phyloP scores from a whole-genome alignment of 2,888 invertebrate genomes.

The Artemia sp. region DNA sequence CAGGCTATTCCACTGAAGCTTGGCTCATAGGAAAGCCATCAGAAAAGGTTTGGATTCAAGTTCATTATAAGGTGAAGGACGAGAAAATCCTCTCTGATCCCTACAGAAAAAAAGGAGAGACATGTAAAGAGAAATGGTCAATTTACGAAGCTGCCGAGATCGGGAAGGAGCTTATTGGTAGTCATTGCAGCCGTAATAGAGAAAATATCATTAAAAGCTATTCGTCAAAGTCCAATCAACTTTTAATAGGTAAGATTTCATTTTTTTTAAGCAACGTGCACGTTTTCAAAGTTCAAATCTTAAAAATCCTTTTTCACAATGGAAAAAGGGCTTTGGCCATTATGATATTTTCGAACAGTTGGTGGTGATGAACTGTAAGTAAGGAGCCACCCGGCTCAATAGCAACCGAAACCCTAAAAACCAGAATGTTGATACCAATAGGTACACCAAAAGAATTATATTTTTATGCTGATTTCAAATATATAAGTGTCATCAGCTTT shows the following conservation, averaged over 20 bases:
- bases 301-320: too few relatives aligned
- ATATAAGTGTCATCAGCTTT: too few relatives aligned
- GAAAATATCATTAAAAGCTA: not conserved
- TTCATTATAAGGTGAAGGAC: not conserved
- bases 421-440: too few relatives aligned
- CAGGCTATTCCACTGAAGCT: not conserved
- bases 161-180: slow-evolving; percentile 6
- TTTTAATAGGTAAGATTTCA: not conserved
- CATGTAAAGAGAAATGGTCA: slow-evolving; percentile 1
- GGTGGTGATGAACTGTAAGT: too few relatives aligned
- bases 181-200: not conserved
- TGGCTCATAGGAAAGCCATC: slow-evolving; percentile 2
- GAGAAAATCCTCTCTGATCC: slow-evolving; percentile 3
- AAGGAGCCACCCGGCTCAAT: too few relatives aligned
- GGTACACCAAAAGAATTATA: too few relatives aligned
- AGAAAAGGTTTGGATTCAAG: slow-evolving; percentile 1
- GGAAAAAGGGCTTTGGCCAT: too few relatives aligned
- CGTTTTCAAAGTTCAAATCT: too few relatives aligned
- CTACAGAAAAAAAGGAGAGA: not conserved
- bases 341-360: too few relatives aligned
- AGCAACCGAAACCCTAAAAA: too few relatives aligned
- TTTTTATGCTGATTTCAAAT: too few relatives aligned
- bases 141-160: slow-evolving; percentile 7
- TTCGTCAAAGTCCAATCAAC: not conserved
- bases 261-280: not conserved